Base-by-base conservation (phyloP, 2,797 vertebrate genomes). In the Silurus aristotelis region DNA sequence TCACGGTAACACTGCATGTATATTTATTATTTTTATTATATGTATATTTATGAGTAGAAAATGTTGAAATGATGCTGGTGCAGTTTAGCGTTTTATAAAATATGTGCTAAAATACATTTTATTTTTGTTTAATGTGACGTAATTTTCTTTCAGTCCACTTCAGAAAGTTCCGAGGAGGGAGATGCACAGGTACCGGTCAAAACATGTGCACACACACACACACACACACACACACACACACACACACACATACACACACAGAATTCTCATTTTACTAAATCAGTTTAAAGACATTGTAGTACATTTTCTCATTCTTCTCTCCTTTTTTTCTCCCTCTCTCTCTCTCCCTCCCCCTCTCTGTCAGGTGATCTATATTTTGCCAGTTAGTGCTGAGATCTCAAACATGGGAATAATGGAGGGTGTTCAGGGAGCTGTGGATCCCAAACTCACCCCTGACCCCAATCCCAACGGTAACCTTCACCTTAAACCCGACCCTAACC, bases 91-190 rank as follows among this genome's bases (percentile, higher is more conserved):
- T 72, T 15, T 73, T 3, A 15, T 25, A 25, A 15, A 15, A 25
- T 25, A 43, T 25, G 14, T 52, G 22, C 43, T 52, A 72, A 12
- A 52, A 52, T 7, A 52, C 10, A 70, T 5, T 2, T 31, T 68
- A 4, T 52, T 4, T 55, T 15, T 70, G 22, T 73, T 46, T 73
- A 61, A 19, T 70, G 13, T 58, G n/a, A 38, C 55, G 4, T 20
- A 0, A 7, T 70, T 60, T 70, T 19, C 56, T 75, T 85, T 80
- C 15, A 90, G 89, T 78, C 86, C 9, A 66, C 72, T 22, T 90
- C 89, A 1, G 87, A 20, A 20, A 90, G 89, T 15, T 90, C 89
- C 82, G 89, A 90, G 76, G 89, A 90, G 79, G 84, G 38, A 71
- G 83, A 46, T 2, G 17, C 5, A 22, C 86, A 86, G 80, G 87